Percentiles rank a stretch among this genome's conserved stretches.
phyloP scores from a whole-genome alignment of 2,888 invertebrate species.

The Stenodera caucasica region DNA sequence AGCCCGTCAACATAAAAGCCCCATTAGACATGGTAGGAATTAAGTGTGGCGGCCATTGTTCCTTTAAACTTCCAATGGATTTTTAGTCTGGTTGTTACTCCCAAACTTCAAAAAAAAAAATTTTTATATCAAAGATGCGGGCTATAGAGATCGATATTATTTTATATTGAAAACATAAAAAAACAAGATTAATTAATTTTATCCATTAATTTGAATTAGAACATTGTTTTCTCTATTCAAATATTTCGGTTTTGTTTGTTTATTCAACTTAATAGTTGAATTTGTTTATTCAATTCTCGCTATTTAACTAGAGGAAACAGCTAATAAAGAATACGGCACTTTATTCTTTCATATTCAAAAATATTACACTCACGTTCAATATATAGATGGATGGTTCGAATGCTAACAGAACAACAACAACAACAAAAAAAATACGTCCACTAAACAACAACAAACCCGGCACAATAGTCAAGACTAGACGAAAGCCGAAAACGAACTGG shows the following conservation, averaged over 20 bases:
- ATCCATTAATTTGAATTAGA: neutral
- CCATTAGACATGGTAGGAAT: conserved; percentile 24
- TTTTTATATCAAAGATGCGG: conserved; percentile 2
- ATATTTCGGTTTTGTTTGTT: neutral
- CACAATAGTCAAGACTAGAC: conserved; percentile 4
- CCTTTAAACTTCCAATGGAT: conserved; percentile 26
- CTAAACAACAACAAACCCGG: neutral
- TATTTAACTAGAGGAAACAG: conserved; percentile 25
- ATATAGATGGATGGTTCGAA: neutral
- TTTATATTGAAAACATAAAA: neutral
- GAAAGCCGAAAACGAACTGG: conserved; percentile 4
- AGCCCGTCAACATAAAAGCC: conserved; percentile 10
- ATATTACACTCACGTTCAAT: conserved; percentile 2
- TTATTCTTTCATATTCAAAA: neutral
- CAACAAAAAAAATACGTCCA: neutral
- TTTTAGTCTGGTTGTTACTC: neutral
- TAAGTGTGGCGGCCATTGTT: conserved; percentile 38
- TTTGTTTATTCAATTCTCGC: conserved; percentile 39
- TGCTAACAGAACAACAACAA: neutral
- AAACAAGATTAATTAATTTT: neutral
- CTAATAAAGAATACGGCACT: conserved; percentile 24
- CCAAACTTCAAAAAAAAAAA: no score
- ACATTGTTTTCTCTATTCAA: no score
- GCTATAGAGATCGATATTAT: neutral
- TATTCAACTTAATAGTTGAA: conserved; percentile 7